phyloP scores from a whole-genome alignment of 2,888 invertebrate genomes.

The Dasysyrphus albostriatus region DNA sequence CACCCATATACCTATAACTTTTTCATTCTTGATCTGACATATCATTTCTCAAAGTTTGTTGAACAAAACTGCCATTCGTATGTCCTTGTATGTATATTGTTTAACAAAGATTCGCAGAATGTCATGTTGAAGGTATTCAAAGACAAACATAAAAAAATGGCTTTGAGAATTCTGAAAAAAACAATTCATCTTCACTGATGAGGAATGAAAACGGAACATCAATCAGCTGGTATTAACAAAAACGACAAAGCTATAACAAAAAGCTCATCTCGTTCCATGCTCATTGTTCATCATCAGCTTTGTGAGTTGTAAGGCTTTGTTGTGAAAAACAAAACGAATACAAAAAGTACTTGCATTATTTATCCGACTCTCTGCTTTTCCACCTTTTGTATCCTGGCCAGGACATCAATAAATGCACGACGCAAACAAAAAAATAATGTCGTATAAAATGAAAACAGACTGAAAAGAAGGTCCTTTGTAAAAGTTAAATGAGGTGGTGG shows the following conservation, averaged over 20 bases:
- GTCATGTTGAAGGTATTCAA: not conserved
- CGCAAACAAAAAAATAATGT: constrained; percentile 2
- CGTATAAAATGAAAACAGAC: constrained; percentile 32
- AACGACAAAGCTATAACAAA: constrained; percentile 35
- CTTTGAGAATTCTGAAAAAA: constrained; percentile 26
- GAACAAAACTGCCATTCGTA: not conserved
- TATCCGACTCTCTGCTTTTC: constrained; percentile 23
- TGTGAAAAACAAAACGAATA: constrained; percentile 31
- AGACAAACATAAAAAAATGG: not conserved
- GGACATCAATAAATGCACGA: constrained; percentile 40
- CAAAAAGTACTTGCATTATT: constrained; percentile 40
- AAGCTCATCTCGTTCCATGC: constrained; percentile 36
- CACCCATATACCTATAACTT: not conserved
- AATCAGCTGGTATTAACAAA: constrained; percentile 41
- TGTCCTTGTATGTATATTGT: not conserved
- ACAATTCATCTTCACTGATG: constrained; percentile 42
- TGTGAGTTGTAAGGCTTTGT: constrained; percentile 32
- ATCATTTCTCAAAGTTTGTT: not conserved
- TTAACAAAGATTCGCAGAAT: not conserved
- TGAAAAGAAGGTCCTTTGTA: constrained; percentile 28
- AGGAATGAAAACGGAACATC: constrained; percentile 41
- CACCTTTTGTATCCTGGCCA: constrained; percentile 39
- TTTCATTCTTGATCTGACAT: constrained; percentile 5
- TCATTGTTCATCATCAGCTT: constrained; percentile 41
- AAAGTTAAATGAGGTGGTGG: constrained; percentile 35